Evolutionary conservation across 2,888 invertebrate genomes (phyloP).

Genomic region (Tinea semifulvella): DNA sequence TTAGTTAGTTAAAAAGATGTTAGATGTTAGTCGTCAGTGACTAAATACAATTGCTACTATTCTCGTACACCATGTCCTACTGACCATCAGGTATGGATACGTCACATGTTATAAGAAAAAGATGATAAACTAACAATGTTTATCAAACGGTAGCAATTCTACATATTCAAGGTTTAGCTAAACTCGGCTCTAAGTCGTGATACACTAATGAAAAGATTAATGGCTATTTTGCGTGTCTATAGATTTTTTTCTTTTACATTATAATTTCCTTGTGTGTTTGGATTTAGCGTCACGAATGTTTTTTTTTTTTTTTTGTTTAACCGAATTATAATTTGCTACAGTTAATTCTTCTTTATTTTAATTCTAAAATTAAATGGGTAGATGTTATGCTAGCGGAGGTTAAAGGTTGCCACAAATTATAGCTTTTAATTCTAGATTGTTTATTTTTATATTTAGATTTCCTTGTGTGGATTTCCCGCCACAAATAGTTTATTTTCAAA

Average conservation of each 20-base stretch:
- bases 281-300: conserved; percentile 10
- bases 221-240: conserved; percentile 12
- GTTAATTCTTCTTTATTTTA: too few species aligned
- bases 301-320: conserved; percentile 4
- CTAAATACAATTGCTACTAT: too few species aligned
- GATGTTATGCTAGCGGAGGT: too few species aligned
- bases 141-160: conserved; percentile 1
- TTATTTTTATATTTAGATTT: too few species aligned
- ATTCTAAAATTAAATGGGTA: too few species aligned
- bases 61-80: too few species aligned
- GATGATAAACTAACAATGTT: background rate
- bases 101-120: background rate
- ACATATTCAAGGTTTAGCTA: background rate
- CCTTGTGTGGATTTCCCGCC: too few species aligned
- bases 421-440: background rate
- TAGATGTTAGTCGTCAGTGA: background rate
- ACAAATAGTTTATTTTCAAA: too few species aligned
- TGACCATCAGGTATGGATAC: too few species aligned
- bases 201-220: conserved; percentile 11
- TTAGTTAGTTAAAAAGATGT: background rate
- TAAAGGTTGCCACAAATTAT: too few species aligned
- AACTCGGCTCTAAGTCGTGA: conserved; percentile 6
- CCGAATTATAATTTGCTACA: background rate
- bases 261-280: conserved; percentile 5
- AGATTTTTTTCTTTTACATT: background rate